Evolutionary conservation across 2,797 vertebrate species (phyloP).

Genomic region (Trachops cirrhosus): DNA sequence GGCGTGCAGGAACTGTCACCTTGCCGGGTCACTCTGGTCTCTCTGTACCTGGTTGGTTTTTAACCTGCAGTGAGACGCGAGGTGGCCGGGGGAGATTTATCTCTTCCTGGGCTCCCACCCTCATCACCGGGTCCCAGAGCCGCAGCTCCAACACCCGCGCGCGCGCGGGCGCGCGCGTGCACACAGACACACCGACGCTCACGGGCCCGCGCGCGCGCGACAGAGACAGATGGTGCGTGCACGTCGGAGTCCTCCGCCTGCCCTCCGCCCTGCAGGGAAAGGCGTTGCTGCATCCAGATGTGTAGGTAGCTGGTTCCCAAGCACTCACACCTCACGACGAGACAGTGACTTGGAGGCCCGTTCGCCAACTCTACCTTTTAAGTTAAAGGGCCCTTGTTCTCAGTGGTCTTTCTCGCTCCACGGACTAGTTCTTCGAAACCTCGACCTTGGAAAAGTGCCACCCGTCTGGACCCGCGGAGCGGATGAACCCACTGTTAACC

Average conservation of each 20-base stretch:
- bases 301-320: neutral
- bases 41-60: neutral
- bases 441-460: conserved; percentile 41
- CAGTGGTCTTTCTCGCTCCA: neutral
- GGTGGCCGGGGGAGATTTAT: neutral
- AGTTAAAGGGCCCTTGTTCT: neutral
- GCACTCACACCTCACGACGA: neutral
- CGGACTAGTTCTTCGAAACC: neutral
- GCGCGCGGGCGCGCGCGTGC: neutral
- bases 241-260: neutral
- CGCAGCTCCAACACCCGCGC: neutral
- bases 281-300: neutral
- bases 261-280: conserved; percentile 13
- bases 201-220: neutral
- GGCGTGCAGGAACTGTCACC: neutral
- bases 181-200: neutral
- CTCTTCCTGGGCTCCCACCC: neutral
- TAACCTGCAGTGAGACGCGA: neutral
- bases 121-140: neutral
- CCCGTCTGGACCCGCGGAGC: neutral
- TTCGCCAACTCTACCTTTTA: neutral
- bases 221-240: neutral
- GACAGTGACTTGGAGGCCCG: neutral
- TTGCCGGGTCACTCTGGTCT: neutral
- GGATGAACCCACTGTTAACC: neutral